Percentiles rank a stretch among this genome's conserved stretches.
phyloP scores from a whole-genome alignment of 2,113 vertebrate genomes.

The Seriola aureovittata region DNA sequence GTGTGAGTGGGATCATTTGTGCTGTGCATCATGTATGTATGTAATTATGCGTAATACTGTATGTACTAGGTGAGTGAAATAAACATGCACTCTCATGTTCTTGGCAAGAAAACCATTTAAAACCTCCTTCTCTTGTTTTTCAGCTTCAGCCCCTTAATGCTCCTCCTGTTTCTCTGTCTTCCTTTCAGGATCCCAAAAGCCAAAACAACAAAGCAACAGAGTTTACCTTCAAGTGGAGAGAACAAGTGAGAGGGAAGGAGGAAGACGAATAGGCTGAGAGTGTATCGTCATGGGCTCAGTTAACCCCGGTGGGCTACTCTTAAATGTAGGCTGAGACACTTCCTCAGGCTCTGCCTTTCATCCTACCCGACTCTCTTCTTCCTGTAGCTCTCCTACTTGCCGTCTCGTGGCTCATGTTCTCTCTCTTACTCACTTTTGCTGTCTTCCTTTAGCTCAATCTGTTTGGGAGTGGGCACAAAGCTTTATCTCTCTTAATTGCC shows the following conservation, averaged over 20 bases:
- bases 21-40: constrained; percentile 2
- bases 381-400: constrained; percentile 41
- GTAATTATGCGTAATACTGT: constrained; percentile 7
- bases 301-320: constrained; percentile 65
- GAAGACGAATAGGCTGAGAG: constrained; percentile 29
- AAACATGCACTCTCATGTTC: constrained; percentile 1
- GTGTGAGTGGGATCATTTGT: constrained; percentile 29
- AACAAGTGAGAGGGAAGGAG: constrained; percentile 16
- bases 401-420: constrained; percentile 39
- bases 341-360: constrained; percentile 70
- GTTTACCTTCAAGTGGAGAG: constrained; percentile 22
- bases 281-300: constrained; percentile 43
- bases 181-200: constrained; percentile 19
- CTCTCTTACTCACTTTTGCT: constrained; percentile 40
- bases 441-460: constrained; percentile 46
- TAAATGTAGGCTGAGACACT: constrained; percentile 74
- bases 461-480: constrained; percentile 66
- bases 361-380: constrained; percentile 49
- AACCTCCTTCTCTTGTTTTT: constrained; percentile 8
- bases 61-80: background rate
- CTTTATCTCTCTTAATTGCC: constrained; percentile 60
- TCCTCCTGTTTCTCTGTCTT: constrained; percentile 1
- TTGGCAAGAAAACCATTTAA: constrained; percentile 14
- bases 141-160: background rate
- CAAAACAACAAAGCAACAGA: constrained; percentile 20